These are phyloP conservation scores for Saxidomus purpurata DNA, from an alignment of 1,140 invertebrate species.

Conservation along the genomic window DNA sequence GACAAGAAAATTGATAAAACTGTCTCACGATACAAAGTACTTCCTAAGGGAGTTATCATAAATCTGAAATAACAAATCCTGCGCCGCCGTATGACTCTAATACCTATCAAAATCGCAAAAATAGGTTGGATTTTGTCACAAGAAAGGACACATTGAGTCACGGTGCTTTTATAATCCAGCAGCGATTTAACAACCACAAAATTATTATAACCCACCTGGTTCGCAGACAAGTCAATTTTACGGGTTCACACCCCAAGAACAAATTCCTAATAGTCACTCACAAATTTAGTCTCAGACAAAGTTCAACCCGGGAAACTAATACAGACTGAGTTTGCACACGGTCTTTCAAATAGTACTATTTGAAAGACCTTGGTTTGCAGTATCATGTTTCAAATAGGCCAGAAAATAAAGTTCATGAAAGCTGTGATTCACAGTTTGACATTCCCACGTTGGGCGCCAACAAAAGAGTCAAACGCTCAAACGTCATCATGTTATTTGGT, in stretches of 20 bases:
- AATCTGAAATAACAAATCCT: neutral
- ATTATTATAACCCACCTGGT: too few species aligned
- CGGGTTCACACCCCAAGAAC: neutral
- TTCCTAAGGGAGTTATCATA: neutral
- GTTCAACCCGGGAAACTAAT: neutral
- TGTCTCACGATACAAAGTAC: neutral
- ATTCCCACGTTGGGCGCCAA: too few species aligned
- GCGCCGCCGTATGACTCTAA: neutral
- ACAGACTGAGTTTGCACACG: too few species aligned
- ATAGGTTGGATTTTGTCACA: neutral
- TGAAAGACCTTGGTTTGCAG: neutral
- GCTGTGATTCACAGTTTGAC: too few species aligned
- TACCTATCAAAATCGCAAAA: too few species aligned
- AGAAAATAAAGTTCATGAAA: too few species aligned
- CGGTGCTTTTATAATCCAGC: neutral
- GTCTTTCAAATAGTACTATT: too few species aligned
- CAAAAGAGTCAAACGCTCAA: neutral
- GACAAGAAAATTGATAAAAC: constrained; percentile 16
- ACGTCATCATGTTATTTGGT: neutral
- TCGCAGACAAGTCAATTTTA: neutral
- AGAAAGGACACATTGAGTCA: neutral
- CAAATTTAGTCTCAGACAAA: neutral
- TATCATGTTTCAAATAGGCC: neutral
- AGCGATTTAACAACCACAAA: too few species aligned
- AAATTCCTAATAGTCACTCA: neutral